phyloP scores from a whole-genome alignment of 2,888 invertebrate genomes.

The Apamea epomidion region DNA sequence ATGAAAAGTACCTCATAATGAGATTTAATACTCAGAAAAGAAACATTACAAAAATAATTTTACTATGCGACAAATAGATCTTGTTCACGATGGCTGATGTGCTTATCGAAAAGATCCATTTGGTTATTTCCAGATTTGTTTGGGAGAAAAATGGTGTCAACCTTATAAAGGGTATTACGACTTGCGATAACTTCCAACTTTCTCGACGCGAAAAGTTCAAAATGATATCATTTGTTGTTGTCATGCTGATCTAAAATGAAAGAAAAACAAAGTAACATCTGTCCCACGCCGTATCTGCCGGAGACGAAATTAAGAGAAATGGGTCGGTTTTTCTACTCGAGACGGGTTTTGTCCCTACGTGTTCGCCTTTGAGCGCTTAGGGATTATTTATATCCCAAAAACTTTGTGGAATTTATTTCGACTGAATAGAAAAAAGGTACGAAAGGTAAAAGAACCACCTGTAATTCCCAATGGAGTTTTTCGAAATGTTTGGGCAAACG shows the following conservation, averaged over 20 bases:
- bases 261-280: conserved; percentile 48
- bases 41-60: background rate
- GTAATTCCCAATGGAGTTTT: conserved; percentile 26
- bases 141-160: conserved; percentile 29
- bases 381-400: conserved; percentile 46
- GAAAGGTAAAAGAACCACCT: conserved; percentile 35
- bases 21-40: background rate
- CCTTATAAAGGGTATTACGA: conserved; percentile 11
- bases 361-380: conserved; percentile 33
- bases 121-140: conserved; percentile 18
- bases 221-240: conserved; percentile 32
- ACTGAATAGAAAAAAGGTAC: conserved; percentile 35
- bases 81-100: background rate
- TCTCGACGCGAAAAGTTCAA: conserved; percentile 26
- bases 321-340: conserved; percentile 34
- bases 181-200: conserved; percentile 16
- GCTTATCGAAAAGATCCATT: conserved; percentile 5
- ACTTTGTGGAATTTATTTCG: conserved; percentile 21
- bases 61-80: background rate
- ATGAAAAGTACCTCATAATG: background rate
- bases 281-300: conserved; percentile 13
- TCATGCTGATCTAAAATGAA: conserved; percentile 21
- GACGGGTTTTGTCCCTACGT: conserved; percentile 27
- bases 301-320: conserved; percentile 53
- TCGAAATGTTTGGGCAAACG: conserved; percentile 4